phyloP scores from a whole-genome alignment of 1,140 invertebrate species.

The Spodoptera frugiperda region DNA sequence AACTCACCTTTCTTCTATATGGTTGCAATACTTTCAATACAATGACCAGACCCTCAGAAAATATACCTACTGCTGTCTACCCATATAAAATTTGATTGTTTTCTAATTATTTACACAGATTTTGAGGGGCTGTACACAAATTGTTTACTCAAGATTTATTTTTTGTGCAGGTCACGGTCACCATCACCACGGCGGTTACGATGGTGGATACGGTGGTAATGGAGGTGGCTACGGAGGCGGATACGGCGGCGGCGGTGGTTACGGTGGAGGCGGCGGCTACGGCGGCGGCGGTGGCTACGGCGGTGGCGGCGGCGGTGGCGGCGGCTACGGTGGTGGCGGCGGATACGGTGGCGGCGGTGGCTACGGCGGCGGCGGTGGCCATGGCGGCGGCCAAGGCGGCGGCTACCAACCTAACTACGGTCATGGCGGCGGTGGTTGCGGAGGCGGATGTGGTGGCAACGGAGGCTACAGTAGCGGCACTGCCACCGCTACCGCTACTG shows the following conservation, averaged over 20 bases:
- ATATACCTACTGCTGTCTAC: too few relatives aligned
- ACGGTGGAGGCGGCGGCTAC: constrained; percentile 29
- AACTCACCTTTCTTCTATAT: too few relatives aligned
- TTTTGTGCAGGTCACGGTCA: constrained; percentile 30
- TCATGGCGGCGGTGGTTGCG: constrained; percentile 49
- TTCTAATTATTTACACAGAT: too few relatives aligned
- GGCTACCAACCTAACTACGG: constrained; percentile 13
- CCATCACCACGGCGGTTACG: constrained; percentile 28
- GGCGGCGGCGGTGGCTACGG: constrained; percentile 43
- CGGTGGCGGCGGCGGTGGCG: constrained; percentile 35
- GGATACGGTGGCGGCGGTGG: constrained; percentile 48
- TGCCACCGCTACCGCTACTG: constrained; percentile 52
- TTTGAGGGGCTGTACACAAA: too few relatives aligned
- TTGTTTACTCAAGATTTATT: not conserved
- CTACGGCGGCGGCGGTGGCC: constrained; percentile 41
- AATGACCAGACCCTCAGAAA: too few relatives aligned
- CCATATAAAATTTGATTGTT: too few relatives aligned
- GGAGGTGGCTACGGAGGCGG: constrained; percentile 37
- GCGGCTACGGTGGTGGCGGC: constrained; percentile 44
- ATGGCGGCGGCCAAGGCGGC: constrained; percentile 39
- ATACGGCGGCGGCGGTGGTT: constrained; percentile 48
- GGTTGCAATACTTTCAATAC: too few relatives aligned
- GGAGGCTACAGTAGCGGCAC: constrained; percentile 50
- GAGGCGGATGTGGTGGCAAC: constrained; percentile 47
- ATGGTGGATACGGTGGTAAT: constrained; percentile 34